Evolutionary conservation across 2,888 invertebrate species (phyloP).

Genomic region (Cheilosia soror): DNA sequence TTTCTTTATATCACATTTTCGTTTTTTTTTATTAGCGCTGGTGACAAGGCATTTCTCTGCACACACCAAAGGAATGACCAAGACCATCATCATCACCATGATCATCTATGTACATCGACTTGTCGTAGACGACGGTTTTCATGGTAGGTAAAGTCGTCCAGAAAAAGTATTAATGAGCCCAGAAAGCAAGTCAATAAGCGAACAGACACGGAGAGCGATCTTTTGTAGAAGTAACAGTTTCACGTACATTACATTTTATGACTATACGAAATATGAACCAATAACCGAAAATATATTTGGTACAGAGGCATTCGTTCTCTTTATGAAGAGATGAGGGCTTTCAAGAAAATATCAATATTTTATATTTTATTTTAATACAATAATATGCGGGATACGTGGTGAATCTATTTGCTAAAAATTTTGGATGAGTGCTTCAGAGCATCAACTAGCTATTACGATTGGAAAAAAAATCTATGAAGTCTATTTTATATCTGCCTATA

Average conservation of each 20-base stretch:
- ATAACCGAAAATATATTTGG: constrained; percentile 13
- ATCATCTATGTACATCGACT: constrained; percentile 1
- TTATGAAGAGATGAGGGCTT: constrained; percentile 12
- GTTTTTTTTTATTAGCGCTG: constrained; percentile 48
- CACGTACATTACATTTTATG: constrained; percentile 35
- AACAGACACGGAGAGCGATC: constrained; percentile 31
- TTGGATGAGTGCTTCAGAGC: no score
- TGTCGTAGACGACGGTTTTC: constrained; percentile 2
- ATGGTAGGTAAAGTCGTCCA: constrained; percentile 14
- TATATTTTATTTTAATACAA: no score
- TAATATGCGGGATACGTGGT: neutral
- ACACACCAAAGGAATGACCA: constrained; percentile 42
- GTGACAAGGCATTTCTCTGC: constrained; percentile 62
- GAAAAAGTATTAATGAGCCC: constrained; percentile 65
- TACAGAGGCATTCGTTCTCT: constrained; percentile 4
- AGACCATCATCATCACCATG: constrained; percentile 35
- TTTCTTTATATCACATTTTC: constrained; percentile 51
- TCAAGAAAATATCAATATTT: constrained; percentile 31
- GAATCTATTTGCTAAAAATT: no score
- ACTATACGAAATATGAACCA: constrained; percentile 37
- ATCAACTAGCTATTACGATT: no score
- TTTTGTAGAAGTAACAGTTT: constrained; percentile 25
- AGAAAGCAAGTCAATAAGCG: constrained; percentile 63
- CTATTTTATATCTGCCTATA: no score
- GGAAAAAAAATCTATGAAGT: no score